These are phyloP conservation scores for Marmota flaviventris DNA, from an alignment of 2,113 vertebrate genomes.

Conservation along the genomic window DNA sequence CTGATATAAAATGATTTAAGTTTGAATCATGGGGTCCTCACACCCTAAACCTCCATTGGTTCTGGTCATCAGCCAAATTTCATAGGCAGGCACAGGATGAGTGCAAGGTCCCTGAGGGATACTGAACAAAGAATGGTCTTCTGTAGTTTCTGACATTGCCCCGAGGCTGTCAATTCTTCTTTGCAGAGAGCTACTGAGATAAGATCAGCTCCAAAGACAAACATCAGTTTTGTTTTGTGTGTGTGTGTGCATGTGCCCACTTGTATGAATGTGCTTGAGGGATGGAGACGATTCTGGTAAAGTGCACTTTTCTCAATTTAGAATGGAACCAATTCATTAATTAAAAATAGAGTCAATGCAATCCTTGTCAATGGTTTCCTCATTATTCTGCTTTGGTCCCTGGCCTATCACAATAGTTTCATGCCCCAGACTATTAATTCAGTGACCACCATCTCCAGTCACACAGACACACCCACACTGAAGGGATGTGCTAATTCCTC, in stretches of 20 bases:
- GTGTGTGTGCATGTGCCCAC: fast-evolving
- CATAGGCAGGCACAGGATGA: neutral
- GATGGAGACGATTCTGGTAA: neutral
- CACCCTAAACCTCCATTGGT: neutral
- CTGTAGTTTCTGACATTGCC: neutral
- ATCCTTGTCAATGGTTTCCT: neutral
- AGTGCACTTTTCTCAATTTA: neutral
- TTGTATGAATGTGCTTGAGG: neutral
- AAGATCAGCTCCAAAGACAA: neutral
- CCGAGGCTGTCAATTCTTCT: neutral
- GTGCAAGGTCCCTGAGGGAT: neutral
- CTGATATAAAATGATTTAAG: neutral
- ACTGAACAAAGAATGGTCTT: neutral
- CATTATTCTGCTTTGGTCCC: neutral
- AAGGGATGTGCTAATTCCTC: neutral
- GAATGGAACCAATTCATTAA: neutral
- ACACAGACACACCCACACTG: neutral
- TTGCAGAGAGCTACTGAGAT: neutral
- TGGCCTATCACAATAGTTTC: neutral
- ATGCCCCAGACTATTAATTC: neutral
- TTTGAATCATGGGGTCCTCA: neutral
- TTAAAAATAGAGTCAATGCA: neutral
- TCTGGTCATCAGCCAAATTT: neutral
- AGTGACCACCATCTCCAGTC: neutral
- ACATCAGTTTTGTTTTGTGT: neutral